Evolutionary conservation across 2,113 vertebrate genomes (phyloP).

Genomic region (Rhabdomys dilectus): DNA sequence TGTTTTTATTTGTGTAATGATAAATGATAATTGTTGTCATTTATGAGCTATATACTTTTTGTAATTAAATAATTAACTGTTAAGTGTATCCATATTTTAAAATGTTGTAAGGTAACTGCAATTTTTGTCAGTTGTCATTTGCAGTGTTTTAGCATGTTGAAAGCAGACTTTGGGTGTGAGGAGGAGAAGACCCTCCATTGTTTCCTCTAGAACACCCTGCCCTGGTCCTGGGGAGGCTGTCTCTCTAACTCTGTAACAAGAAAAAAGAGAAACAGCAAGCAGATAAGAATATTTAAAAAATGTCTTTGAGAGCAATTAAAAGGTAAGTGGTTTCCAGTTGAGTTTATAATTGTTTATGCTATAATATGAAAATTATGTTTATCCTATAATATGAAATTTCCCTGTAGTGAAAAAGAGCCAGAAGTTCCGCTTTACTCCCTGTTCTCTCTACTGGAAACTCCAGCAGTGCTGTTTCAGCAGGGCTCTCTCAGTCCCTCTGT

Average conservation of each 20-base stretch:
- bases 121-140: background rate
- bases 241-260: background rate
- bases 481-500: background rate
- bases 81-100: background rate
- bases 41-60: background rate
- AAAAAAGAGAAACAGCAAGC: background rate
- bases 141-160: background rate
- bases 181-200: background rate
- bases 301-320: background rate
- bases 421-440: background rate
- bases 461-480: background rate
- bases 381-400: background rate
- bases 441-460: background rate
- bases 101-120: background rate
- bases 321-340: background rate
- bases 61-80: background rate
- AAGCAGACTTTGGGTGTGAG: background rate
- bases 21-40: constrained; percentile 10
- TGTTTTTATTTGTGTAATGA: constrained; percentile 53
- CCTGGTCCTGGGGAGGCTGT: background rate
- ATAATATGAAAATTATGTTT: background rate
- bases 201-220: background rate
- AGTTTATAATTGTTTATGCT: background rate
- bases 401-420: background rate
- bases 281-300: background rate